Percentiles rank a stretch among this genome's conserved stretches.
These are phyloP conservation scores for Chorisops tibialis DNA, from an alignment of 2,888 invertebrate genomes.

Conservation along the genomic window DNA sequence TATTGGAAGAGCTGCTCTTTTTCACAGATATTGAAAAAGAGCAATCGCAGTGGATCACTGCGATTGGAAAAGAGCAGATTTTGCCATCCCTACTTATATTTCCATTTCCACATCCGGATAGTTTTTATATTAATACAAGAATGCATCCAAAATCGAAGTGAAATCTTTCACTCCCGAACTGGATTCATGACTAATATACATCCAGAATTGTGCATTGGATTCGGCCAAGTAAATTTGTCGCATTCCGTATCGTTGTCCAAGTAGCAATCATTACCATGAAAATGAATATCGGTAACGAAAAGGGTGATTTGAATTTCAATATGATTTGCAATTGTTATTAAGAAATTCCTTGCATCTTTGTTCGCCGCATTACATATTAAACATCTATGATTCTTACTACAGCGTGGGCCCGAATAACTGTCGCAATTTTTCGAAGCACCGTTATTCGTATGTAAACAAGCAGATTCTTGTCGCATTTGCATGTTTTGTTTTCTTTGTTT, in stretches of 20 bases:
- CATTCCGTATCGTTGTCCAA: conserved; percentile 35
- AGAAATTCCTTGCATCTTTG: background rate
- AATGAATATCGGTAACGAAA: conserved; percentile 61
- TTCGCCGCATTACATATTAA: background rate
- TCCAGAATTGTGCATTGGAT: conserved; percentile 55
- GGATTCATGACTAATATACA: conserved; percentile 34
- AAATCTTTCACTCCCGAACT: background rate
- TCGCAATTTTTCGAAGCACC: too few relatives aligned
- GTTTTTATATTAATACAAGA: conserved; percentile 34
- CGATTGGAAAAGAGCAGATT: too few relatives aligned
- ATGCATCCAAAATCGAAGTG: conserved; percentile 39
- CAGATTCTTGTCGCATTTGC: too few relatives aligned
- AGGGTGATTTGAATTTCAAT: conserved; percentile 55
- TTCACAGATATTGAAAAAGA: too few relatives aligned
- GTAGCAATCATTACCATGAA: conserved; percentile 35
- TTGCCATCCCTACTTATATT: too few relatives aligned
- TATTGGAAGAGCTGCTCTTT: too few relatives aligned
- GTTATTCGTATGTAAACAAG: too few relatives aligned
- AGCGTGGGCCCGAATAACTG: too few relatives aligned
- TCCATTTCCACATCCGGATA: conserved; percentile 40
- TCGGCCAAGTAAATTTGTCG: conserved; percentile 57
- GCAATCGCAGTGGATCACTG: too few relatives aligned
- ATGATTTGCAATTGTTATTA: conserved; percentile 47
- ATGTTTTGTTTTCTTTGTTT: too few relatives aligned
- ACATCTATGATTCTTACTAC: background rate